These are phyloP conservation scores for Erythrolamprus reginae DNA, from an alignment of 2,113 vertebrate genomes.

Conservation along the genomic window DNA sequence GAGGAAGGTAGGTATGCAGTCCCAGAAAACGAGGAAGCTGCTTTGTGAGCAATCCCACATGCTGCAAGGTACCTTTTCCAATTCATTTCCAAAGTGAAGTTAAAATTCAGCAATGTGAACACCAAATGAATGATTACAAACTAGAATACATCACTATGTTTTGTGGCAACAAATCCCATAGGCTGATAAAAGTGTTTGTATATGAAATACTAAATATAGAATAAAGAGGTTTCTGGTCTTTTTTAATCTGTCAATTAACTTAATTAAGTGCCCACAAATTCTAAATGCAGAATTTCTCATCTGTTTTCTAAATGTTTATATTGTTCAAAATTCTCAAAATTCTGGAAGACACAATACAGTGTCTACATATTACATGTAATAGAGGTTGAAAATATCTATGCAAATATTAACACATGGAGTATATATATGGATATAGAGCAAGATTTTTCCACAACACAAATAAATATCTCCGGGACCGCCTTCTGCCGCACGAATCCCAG, in stretches of 20 bases:
- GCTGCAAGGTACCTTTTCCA: not conserved
- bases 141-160: not conserved
- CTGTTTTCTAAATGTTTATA: not conserved
- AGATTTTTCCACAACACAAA: not conserved
- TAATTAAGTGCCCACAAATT: not conserved
- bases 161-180: not conserved
- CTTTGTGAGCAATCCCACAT: not conserved
- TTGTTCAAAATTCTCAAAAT: not conserved
- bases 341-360: too few relatives aligned
- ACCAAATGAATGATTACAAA: not conserved
- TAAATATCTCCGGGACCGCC: too few relatives aligned
- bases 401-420: too few relatives aligned
- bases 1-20: not conserved
- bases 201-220: not conserved
- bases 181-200: not conserved
- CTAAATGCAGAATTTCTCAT: not conserved
- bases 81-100: not conserved
- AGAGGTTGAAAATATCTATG: too few relatives aligned
- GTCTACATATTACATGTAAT: too few relatives aligned
- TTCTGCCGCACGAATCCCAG: too few relatives aligned
- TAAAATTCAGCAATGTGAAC: not conserved
- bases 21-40: not conserved
- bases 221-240: not conserved
- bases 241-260: not conserved
- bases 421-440: too few relatives aligned